A percentile compares a stretch with the other conserved stretches of the same genome.
phyloP scores from a whole-genome alignment of 2,888 invertebrate genomes.

The Hirtodrosophila histrioides region DNA sequence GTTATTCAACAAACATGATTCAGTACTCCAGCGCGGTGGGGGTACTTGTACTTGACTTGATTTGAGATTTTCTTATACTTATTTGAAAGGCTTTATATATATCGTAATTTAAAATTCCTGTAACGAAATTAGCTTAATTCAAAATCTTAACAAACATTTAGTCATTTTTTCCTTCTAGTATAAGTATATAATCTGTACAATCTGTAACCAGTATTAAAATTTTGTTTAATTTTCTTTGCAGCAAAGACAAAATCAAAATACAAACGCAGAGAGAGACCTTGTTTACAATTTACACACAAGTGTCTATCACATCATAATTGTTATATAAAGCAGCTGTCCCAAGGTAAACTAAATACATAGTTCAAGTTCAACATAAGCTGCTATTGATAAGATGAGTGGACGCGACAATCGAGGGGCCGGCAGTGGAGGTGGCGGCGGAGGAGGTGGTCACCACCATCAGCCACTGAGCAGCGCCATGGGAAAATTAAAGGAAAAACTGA shows the following conservation, averaged over 20 bases:
- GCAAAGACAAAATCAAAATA: constrained; percentile 63
- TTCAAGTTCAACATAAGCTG: constrained; percentile 61
- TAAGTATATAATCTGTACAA: not conserved
- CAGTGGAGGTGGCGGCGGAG: constrained; percentile 72
- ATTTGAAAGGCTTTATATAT: too few relatives aligned
- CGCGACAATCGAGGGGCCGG: constrained; percentile 82
- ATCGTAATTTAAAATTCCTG: too few relatives aligned
- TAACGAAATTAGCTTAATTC: too few relatives aligned
- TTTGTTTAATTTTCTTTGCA: constrained; percentile 32
- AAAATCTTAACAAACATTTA: too few relatives aligned
- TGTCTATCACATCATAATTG: constrained; percentile 8
- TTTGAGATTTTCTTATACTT: too few relatives aligned
- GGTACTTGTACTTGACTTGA: too few relatives aligned
- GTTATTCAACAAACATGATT: too few relatives aligned
- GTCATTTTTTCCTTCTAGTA: too few relatives aligned
- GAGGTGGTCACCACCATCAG: constrained; percentile 67
- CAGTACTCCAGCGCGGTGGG: too few relatives aligned
- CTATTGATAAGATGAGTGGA: constrained; percentile 82
- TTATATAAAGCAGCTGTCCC: constrained; percentile 21
- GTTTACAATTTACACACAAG: constrained; percentile 35
- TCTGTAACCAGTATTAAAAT: constrained; percentile 12
- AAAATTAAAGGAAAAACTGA: constrained; percentile 83
- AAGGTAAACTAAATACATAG: constrained; percentile 31
- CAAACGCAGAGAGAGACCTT: constrained; percentile 17
- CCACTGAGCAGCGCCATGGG: constrained; percentile 83